Conservation (phyloP, 2,797 vertebrate species). For the Epinephelus coioides region DNA sequence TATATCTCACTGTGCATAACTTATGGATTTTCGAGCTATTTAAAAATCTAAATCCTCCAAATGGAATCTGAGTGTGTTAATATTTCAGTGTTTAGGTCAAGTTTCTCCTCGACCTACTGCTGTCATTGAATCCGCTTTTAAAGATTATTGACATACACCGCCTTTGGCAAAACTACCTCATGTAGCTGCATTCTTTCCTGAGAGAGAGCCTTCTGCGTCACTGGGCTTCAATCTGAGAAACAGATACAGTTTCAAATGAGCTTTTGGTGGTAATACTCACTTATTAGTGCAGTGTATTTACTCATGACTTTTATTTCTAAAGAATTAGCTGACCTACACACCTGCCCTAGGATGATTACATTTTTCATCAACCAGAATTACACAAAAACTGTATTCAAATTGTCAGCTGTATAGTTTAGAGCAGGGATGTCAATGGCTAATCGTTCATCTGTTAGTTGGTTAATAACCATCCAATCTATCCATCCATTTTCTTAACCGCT, state of each 20-base stretch:
- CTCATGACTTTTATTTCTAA: neutral
- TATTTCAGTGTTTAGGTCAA: neutral
- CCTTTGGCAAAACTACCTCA: conserved; percentile 23
- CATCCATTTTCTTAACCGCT: too few species aligned
- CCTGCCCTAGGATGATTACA: neutral
- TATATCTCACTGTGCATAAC: neutral
- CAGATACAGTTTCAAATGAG: neutral
- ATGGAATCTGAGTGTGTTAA: neutral
- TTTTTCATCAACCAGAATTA: neutral
- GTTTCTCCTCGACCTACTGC: neutral
- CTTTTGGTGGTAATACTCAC: neutral
- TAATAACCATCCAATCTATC: too few species aligned
- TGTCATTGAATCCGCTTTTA: conserved; percentile 27
- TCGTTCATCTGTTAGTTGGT: too few species aligned
- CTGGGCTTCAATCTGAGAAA: neutral
- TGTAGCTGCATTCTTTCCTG: conserved; percentile 25
- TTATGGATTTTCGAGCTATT: conserved; percentile 5
- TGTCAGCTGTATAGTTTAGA: too few species aligned
- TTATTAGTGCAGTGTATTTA: neutral
- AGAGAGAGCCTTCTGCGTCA: neutral
- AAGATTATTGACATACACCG: neutral
- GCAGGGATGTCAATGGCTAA: too few species aligned
- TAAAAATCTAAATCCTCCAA: neutral
- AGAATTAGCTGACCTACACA: neutral
- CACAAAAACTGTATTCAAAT: neutral